A percentile compares a stretch with the other conserved stretches of the same genome.
Evolutionary conservation across 1,140 invertebrate species (phyloP).

Genomic region (Triops cancriformis): DNA sequence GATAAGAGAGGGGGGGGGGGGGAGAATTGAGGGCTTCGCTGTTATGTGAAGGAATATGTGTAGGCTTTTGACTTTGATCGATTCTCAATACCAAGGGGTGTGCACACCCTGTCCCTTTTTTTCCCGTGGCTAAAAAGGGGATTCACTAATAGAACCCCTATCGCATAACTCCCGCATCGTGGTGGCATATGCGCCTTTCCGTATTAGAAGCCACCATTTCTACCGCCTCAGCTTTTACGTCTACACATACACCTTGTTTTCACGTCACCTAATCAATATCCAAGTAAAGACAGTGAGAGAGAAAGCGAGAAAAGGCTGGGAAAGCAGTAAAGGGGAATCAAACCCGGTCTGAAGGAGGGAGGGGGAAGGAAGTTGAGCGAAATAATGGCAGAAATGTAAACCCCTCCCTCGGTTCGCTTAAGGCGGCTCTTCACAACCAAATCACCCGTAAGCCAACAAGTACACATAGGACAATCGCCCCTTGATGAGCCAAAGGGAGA

Average conservation of each 20-base stretch:
- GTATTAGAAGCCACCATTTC: background rate
- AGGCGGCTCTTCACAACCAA: background rate
- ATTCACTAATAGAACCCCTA: background rate
- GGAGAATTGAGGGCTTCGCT: background rate
- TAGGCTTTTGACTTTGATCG: background rate
- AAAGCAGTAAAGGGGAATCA: background rate
- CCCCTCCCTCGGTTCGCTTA: background rate
- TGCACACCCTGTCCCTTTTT: background rate
- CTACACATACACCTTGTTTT: background rate
- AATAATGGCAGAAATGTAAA: background rate
- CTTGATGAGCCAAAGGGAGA: background rate
- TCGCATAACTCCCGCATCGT: background rate
- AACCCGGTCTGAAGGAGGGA: background rate
- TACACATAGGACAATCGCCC: background rate
- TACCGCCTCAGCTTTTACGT: background rate
- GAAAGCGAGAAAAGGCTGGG: background rate
- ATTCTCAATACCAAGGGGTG: background rate
- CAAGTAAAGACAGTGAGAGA: constrained; percentile 1
- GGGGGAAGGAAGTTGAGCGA: background rate
- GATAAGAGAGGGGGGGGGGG: too few species aligned
- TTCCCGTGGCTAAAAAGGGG: background rate
- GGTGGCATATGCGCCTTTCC: constrained; percentile 4
- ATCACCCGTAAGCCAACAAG: constrained; percentile 1
- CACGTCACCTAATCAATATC: constrained; percentile 13
- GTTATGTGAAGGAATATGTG: background rate